Evolutionary conservation across 2,113 vertebrate genomes (phyloP).

Genomic region (Oostethus manadensis): DNA sequence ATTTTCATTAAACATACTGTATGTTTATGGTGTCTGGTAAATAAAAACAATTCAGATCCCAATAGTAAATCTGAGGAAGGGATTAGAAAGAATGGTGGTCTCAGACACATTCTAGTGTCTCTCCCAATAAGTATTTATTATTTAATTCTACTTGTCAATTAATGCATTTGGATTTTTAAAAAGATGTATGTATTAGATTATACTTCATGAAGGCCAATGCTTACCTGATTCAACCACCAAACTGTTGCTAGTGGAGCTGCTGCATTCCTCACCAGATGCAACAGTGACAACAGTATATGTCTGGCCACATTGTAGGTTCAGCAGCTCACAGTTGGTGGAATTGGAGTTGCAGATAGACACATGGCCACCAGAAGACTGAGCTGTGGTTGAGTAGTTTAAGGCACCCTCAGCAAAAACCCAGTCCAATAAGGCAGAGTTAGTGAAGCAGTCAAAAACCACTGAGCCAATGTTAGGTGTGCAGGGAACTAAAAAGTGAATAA

Average conservation of each 20-base stretch:
- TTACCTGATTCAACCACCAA: conserved; percentile 61
- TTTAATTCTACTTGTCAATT: too few relatives aligned
- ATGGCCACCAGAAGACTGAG: conserved; percentile 11
- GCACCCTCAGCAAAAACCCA: conserved; percentile 53
- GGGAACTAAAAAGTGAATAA: conserved; percentile 50
- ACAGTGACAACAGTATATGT: conserved; percentile 45
- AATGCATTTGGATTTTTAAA: not conserved
- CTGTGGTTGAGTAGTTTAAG: conserved; percentile 51
- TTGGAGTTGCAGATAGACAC: conserved; percentile 51
- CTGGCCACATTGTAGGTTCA: conserved; percentile 58
- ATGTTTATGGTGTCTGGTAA: too few relatives aligned
- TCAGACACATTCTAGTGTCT: too few relatives aligned
- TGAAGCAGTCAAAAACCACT: conserved; percentile 60
- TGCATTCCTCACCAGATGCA: conserved; percentile 57
- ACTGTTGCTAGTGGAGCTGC: conserved; percentile 43
- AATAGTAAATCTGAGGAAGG: too few relatives aligned
- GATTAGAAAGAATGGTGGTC: too few relatives aligned
- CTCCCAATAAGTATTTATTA: too few relatives aligned
- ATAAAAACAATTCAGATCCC: too few relatives aligned
- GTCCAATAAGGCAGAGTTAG: conserved; percentile 45
- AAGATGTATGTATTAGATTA: not conserved
- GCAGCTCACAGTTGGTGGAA: conserved; percentile 63
- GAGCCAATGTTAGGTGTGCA: conserved; percentile 53
- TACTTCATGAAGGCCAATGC: not conserved
- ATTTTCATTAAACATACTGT: not conserved